Base-by-base conservation (phyloP, 64 coral and sea anemone genomes). In the Dendronephthya gigantea region DNA sequence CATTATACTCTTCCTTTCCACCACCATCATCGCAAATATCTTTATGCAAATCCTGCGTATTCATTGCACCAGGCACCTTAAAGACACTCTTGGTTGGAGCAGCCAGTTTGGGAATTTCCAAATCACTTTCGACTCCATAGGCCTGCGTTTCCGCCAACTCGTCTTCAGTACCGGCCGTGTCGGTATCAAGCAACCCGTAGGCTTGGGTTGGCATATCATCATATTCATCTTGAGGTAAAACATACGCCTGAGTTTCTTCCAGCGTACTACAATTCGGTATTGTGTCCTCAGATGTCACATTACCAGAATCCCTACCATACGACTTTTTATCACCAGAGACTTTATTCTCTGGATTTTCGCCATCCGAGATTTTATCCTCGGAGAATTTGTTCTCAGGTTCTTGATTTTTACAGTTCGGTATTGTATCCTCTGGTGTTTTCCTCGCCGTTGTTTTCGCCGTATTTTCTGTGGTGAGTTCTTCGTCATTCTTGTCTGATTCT, bases 181-280 rank as follows among this genome's bases (percentile, higher is more conserved):
- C n/a, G n/a, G n/a, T n/a, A n/a, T n/a, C n/a, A n/a, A n/a, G n/a
- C 65, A 56, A 47, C 48, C 66, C 41, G 58, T 66, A 69, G 36
- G 83, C 62, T 32, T 83, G 37, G 1, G 82, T 47, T 22, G 88
- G 55, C 9, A 65, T 79, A 35, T 84, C 87, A 2, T 74, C 68
- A 11, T 25, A 25, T 74, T 74, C 68, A 74, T 79, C 37, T 79
- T 35, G 9, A 12, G 27, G 19, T 12, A 12, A 34, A 29, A 11
- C 72, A 79, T 37, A 79, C 32, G 31, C 72, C 7, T 79, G 15
- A 7, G 72, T 79, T 36, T 34, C 72, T 33, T 79, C 9, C 28
- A 35, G 9, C 37, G 10, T 29, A 79, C 36, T 8, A 79, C 36
- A 29, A 79, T 19, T 29, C 8, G 72, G 17, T 19, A 39, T 36